These are phyloP conservation scores for Allygus modestus DNA, from an alignment of 2,888 invertebrate genomes.

Conservation along the genomic window DNA sequence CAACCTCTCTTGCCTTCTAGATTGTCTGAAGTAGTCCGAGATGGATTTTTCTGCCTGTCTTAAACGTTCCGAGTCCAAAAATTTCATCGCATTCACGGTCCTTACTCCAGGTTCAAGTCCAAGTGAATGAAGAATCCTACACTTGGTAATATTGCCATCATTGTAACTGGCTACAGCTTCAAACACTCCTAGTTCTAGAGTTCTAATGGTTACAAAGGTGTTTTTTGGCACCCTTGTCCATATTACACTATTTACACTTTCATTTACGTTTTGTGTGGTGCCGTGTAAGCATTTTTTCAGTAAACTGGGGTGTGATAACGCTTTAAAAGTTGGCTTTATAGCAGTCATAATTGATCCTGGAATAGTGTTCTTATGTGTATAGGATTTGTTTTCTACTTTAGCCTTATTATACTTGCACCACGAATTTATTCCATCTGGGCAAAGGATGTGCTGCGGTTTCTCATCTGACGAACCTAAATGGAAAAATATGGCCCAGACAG, in stretches of 20 bases:
- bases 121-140: not conserved
- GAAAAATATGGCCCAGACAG: not conserved
- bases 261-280: slow-evolving; percentile 30
- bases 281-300: slow-evolving; percentile 44
- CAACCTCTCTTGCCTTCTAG: slow-evolving; percentile 31
- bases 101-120: too few relatives aligned
- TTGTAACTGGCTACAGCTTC: slow-evolving; percentile 10
- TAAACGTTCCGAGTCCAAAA: too few relatives aligned
- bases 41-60: too few relatives aligned
- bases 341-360: not conserved
- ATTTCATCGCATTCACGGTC: too few relatives aligned
- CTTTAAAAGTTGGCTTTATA: slow-evolving; percentile 37
- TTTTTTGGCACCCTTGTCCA: slow-evolving; percentile 23
- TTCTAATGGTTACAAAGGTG: not conserved
- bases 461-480: not conserved
- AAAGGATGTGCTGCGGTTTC: not conserved
- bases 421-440: not conserved
- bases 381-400: not conserved
- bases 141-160: slow-evolving; percentile 43
- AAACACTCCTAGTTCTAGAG: not conserved
- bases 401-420: slow-evolving; percentile 68
- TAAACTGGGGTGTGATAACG: not conserved
- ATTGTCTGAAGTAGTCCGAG: not conserved
- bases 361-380: slow-evolving; percentile 11
- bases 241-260: slow-evolving; percentile 28